Conservation (phyloP, 2,113 vertebrate genomes). For the Misgurnus mizolepis region DNA sequence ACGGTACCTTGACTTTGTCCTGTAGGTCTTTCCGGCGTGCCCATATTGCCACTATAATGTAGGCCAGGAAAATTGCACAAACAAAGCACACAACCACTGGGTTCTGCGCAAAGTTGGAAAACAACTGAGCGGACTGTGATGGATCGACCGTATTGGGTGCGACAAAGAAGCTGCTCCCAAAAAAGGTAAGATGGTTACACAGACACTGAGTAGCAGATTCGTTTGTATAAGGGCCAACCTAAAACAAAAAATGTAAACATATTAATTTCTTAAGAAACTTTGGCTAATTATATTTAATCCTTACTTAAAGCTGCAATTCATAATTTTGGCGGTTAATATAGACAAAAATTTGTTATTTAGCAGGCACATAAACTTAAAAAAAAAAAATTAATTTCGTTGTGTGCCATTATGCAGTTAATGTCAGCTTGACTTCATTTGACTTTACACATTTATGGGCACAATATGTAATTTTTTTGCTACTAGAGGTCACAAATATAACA, state of each 20-base stretch:
- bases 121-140: constrained; percentile 82
- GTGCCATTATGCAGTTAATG: no score
- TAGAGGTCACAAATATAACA: no score
- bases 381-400: no score
- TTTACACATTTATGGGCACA: no score
- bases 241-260: not conserved
- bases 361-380: no score
- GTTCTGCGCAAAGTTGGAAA: constrained; percentile 87
- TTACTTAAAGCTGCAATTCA: no score
- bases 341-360: no score
- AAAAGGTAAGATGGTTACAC: constrained; percentile 92
- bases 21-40: constrained; percentile 88
- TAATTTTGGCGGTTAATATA: no score
- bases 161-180: constrained; percentile 90
- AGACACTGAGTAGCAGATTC: constrained; percentile 83
- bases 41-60: constrained; percentile 85
- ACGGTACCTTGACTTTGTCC: constrained; percentile 84
- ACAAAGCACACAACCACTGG: constrained; percentile 90
- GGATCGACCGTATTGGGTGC: constrained; percentile 87
- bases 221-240: constrained; percentile 86
- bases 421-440: no score
- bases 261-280: no score
- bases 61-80: constrained; percentile 81
- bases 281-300: no score
- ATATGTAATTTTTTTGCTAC: no score